These are phyloP conservation scores for Sebastolobus alascanus DNA, from an alignment of 2,797 vertebrate genomes.

Conservation along the genomic window DNA sequence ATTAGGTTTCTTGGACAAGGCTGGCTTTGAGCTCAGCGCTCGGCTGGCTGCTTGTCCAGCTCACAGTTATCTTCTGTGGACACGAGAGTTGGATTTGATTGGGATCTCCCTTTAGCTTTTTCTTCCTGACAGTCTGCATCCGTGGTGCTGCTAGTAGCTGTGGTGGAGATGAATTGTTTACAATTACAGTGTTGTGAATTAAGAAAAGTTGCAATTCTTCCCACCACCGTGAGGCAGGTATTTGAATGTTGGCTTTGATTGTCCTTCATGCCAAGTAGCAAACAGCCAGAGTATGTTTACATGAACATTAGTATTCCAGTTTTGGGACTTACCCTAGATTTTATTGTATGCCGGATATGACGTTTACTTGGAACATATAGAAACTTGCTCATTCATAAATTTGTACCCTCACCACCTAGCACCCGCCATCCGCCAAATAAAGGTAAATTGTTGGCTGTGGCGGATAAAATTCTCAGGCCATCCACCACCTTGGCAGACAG, in stretches of 20 bases:
- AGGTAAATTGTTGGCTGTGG: too few species aligned
- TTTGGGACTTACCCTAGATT: background rate
- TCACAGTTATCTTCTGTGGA: conserved; percentile 7
- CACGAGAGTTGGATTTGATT: background rate
- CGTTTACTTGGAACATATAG: too few species aligned
- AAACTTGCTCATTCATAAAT: too few species aligned
- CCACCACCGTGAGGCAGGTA: too few species aligned
- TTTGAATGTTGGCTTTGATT: too few species aligned
- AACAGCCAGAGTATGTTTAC: background rate
- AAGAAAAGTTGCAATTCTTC: background rate
- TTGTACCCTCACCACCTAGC: too few species aligned
- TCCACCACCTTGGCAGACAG: too few species aligned
- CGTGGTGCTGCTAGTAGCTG: background rate
- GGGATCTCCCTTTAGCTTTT: background rate
- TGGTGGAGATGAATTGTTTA: too few species aligned
- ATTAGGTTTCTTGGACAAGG: conserved; percentile 38
- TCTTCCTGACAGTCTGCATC: background rate
- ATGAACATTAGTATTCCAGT: background rate
- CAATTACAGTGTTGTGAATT: background rate
- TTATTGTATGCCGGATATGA: too few species aligned
- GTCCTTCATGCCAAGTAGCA: too few species aligned
- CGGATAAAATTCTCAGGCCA: too few species aligned
- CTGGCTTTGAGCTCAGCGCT: background rate
- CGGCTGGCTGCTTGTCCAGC: background rate
- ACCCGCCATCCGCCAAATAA: too few species aligned